These are phyloP conservation scores for Acanthis flammea DNA, from an alignment of 2,797 vertebrate species.

Conservation along the genomic window DNA sequence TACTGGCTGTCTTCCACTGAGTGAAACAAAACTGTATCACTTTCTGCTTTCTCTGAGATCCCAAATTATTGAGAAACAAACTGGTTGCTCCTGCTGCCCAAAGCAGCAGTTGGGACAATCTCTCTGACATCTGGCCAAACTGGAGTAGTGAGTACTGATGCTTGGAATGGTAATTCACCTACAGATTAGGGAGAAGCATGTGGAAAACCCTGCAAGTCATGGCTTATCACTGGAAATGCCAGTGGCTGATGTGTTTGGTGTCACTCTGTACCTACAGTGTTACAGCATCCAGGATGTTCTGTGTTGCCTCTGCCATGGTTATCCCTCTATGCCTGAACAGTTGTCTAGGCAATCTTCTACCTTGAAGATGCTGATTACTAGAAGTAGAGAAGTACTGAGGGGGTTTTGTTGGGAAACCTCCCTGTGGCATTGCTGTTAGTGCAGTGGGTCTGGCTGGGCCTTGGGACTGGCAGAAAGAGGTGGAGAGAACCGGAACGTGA, in stretches of 20 bases:
- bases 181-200: not conserved
- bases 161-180: not conserved
- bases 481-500: not conserved
- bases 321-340: not conserved
- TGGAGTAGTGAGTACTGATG: conserved; percentile 26
- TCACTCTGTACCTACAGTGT: not conserved
- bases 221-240: not conserved
- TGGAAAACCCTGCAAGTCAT: conserved; percentile 1
- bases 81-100: not conserved
- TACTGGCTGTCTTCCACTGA: not conserved
- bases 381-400: not conserved
- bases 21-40: not conserved
- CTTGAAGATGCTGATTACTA: not conserved
- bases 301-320: not conserved
- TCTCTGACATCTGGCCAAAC: conserved; percentile 8
- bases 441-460: not conserved
- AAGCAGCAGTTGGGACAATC: not conserved
- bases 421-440: not conserved
- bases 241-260: not conserved
- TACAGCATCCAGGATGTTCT: rapidly evolving
- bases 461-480: not conserved
- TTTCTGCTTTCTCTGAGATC: not conserved
- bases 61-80: not conserved
- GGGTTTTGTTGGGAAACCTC: not conserved
- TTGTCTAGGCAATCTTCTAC: not conserved